Evolutionary conservation across 2,113 vertebrate species (phyloP).

Genomic region (Hippocampus comes): DNA sequence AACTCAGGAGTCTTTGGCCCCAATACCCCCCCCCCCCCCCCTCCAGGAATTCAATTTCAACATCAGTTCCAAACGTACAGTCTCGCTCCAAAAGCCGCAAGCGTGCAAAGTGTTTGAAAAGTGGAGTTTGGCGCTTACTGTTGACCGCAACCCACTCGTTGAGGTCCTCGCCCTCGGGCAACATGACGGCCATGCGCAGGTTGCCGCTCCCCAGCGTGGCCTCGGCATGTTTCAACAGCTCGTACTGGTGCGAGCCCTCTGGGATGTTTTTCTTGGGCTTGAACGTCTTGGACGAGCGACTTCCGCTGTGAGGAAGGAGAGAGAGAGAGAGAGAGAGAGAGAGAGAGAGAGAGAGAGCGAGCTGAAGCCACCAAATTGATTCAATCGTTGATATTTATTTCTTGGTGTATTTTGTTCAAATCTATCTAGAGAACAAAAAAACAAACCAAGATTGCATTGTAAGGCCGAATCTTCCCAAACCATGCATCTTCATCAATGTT

Average conservation of each 20-base stretch:
- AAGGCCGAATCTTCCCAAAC: not conserved
- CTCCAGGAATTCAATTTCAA: not conserved
- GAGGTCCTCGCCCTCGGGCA: conserved; percentile 91
- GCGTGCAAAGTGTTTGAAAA: too few relatives aligned
- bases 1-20: not conserved
- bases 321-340: conserved; percentile 20
- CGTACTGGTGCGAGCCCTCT: conserved; percentile 92
- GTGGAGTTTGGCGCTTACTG: conserved; percentile 74
- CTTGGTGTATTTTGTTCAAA: too few relatives aligned
- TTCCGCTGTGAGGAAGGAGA: conserved; percentile 68
- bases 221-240: conserved; percentile 91
- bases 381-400: too few relatives aligned
- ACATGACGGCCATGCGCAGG: conserved; percentile 88
- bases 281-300: conserved; percentile 89
- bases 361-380: too few relatives aligned
- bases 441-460: conserved; percentile 17
- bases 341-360: too few relatives aligned
- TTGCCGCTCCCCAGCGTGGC: conserved; percentile 92
- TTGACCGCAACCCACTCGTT: conserved; percentile 97
- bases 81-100: too few relatives aligned
- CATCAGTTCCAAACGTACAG: too few relatives aligned
- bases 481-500: not conserved
- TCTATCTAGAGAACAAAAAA: not conserved
- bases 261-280: conserved; percentile 97
- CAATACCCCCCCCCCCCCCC: not conserved